Evolutionary conservation across 2,797 vertebrate genomes (phyloP).

Genomic region (Sebastes diploproa): DNA sequence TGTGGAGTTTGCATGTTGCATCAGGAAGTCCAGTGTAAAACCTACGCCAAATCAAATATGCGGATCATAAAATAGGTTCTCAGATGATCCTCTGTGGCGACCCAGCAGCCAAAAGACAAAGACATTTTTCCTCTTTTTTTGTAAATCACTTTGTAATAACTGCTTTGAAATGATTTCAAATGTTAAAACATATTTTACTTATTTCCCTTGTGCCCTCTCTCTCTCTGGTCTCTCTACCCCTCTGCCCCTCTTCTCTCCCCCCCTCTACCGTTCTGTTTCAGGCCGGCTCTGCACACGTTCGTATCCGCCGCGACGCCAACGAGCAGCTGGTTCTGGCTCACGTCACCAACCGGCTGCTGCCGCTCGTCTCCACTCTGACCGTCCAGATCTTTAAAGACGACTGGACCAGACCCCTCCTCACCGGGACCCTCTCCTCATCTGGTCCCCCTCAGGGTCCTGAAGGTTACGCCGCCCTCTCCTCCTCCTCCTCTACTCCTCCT

Average conservation of each 20-base stretch:
- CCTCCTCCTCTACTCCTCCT: slow-evolving; percentile 35
- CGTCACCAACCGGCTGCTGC: slow-evolving; percentile 92
- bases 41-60: no score
- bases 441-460: slow-evolving; percentile 23
- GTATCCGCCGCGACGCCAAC: slow-evolving; percentile 95
- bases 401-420: slow-evolving; percentile 90
- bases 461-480: slow-evolving; percentile 49
- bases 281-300: slow-evolving; percentile 95
- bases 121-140: background rate
- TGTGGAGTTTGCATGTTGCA: no score
- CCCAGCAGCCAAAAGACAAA: no score
- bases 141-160: background rate
- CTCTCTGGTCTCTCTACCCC: background rate
- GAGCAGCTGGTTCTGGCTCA: slow-evolving; percentile 98
- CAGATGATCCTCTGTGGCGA: no score
- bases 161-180: background rate
- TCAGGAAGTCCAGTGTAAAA: no score
- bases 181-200: background rate
- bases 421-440: slow-evolving; percentile 81
- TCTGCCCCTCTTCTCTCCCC: no score
- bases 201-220: background rate
- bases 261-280: slow-evolving; percentile 48
- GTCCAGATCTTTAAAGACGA: slow-evolving; percentile 98
- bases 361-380: slow-evolving; percentile 90
- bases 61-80: no score